Evolutionary conservation across 2,888 invertebrate species (phyloP).

Genomic region (Drosophila anceps): DNA sequence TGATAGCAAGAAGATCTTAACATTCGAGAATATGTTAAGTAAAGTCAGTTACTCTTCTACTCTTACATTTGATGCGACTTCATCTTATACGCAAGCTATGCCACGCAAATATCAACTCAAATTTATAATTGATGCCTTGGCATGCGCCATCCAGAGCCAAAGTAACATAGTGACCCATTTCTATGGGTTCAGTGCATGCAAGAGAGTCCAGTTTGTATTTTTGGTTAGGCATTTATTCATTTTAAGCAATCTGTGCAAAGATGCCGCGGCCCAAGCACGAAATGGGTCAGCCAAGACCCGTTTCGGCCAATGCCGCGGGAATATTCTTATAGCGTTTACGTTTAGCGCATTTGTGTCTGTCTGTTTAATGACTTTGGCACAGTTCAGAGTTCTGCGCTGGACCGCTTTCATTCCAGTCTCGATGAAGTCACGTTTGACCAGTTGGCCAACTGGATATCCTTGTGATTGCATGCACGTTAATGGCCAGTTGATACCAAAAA

Average conservation of each 20-base stretch:
- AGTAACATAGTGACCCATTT: constrained; percentile 36
- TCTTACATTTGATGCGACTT: background rate
- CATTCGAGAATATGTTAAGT: background rate
- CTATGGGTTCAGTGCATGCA: constrained; percentile 9
- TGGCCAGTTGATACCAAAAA: background rate
- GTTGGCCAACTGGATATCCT: constrained; percentile 65
- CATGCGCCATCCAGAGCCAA: background rate
- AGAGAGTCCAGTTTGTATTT: constrained; percentile 39
- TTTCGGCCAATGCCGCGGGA: constrained; percentile 39
- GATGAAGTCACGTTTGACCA: constrained; percentile 42
- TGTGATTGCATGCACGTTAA: constrained; percentile 29
- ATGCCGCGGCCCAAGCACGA: constrained; percentile 35
- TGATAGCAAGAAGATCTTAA: background rate
- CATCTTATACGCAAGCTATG: background rate
- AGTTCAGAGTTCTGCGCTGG: constrained; percentile 34
- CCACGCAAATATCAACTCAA: background rate
- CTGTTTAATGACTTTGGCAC: constrained; percentile 58
- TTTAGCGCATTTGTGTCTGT: constrained; percentile 19
- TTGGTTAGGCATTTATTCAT: constrained; percentile 36
- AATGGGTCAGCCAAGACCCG: constrained; percentile 63
- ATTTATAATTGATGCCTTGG: constrained; percentile 10
- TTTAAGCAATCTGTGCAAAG: constrained; percentile 35
- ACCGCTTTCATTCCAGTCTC: constrained; percentile 64
- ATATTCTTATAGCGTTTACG: constrained; percentile 37
- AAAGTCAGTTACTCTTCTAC: background rate